A percentile compares a stretch with the other conserved stretches of the same genome.
Evolutionary conservation across 2,113 vertebrate species (phyloP).

Genomic region (Mesoclemmys tuberculata): DNA sequence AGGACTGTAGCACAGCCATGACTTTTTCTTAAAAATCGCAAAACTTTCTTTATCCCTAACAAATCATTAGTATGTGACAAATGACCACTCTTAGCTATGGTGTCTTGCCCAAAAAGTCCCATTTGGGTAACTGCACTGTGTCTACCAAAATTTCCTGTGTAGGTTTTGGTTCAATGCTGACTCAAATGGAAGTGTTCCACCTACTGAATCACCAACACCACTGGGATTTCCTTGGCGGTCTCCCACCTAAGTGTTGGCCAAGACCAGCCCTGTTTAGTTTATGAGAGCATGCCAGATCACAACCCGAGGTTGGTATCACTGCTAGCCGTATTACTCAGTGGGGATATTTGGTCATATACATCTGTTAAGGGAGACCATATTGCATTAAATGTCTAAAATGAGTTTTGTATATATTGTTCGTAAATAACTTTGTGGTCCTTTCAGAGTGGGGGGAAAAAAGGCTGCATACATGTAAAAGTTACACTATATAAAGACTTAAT

Average conservation of each 20-base stretch:
- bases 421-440: constrained; percentile 42
- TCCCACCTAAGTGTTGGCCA: constrained; percentile 55
- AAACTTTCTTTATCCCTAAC: constrained; percentile 23
- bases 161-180: constrained; percentile 30
- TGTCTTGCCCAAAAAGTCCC: constrained; percentile 34
- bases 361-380: constrained; percentile 71
- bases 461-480: constrained; percentile 35
- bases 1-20: accelerated
- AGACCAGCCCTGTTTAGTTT: constrained; percentile 62
- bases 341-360: constrained; percentile 79
- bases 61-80: constrained; percentile 48
- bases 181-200: constrained; percentile 65
- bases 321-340: constrained; percentile 78
- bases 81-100: background rate
- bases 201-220: constrained; percentile 71
- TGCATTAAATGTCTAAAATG: constrained; percentile 65
- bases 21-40: background rate
- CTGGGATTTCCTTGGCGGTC: constrained; percentile 73
- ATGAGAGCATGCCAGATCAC: constrained; percentile 69
- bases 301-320: constrained; percentile 74
- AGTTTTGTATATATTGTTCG: constrained; percentile 60
- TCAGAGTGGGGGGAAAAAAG: constrained; percentile 11
- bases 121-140: constrained; percentile 41
- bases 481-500: constrained; percentile 2
- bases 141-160: constrained; percentile 29